A percentile compares a stretch with the other conserved stretches of the same genome.
Conservation (phyloP, 2,797 vertebrate genomes). For the Fistularia commersonii region DNA sequence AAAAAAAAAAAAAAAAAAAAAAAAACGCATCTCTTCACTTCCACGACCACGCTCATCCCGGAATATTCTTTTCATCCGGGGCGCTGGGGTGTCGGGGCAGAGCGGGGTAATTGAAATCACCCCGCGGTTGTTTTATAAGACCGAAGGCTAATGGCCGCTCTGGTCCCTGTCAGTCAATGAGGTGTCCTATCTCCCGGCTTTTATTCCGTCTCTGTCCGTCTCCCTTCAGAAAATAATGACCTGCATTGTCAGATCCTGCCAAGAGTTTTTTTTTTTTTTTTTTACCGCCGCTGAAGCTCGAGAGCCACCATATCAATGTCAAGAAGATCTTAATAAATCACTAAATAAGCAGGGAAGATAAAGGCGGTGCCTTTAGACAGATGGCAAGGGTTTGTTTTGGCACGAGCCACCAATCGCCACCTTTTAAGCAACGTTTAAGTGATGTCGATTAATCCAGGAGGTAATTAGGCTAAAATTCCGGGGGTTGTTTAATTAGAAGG, state of each 20-base stretch:
- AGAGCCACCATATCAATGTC: slow-evolving; percentile 28
- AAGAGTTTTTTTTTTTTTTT: slow-evolving; percentile 27
- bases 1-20: too few species aligned
- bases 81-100: slow-evolving; percentile 37
- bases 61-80: slow-evolving; percentile 42
- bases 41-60: not conserved
- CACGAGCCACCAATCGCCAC: too few species aligned
- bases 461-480: too few species aligned
- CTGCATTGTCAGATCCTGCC: slow-evolving; percentile 13
- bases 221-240: slow-evolving; percentile 24
- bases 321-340: slow-evolving; percentile 39
- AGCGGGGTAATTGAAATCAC: slow-evolving; percentile 64
- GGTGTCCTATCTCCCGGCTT: slow-evolving; percentile 20
- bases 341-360: slow-evolving; percentile 25
- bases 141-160: slow-evolving; percentile 60
- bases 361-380: not conserved
- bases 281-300: slow-evolving; percentile 35
- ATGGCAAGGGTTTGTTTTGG: too few species aligned
- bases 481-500: too few species aligned
- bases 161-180: slow-evolving; percentile 60
- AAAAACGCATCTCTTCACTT: too few species aligned
- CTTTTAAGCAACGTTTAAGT: too few species aligned
- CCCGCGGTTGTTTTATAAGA: slow-evolving; percentile 62
- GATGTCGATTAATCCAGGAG: too few species aligned
- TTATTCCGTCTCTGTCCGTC: slow-evolving; percentile 1